Percentiles rank a stretch among this genome's conserved stretches.
phyloP scores from a whole-genome alignment of 2,888 invertebrate species.

The Tupiocoris notatus region DNA sequence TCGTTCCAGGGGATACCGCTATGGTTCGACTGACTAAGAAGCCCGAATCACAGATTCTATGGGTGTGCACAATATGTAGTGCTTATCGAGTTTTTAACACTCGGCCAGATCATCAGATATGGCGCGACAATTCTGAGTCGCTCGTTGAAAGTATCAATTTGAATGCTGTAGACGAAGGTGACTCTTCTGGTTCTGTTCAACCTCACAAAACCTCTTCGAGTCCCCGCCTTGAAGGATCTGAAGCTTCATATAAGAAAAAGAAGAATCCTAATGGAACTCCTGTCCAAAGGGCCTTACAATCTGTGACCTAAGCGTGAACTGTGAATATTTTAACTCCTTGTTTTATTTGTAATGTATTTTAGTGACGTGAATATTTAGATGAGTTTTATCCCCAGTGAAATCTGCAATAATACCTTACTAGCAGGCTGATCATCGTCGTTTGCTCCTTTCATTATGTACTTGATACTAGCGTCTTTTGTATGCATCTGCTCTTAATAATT shows the following conservation, averaged over 20 bases:
- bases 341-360: no score
- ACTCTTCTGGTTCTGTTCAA: not conserved
- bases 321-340: no score
- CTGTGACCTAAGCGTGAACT: no score
- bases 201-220: not conserved
- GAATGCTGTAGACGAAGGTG: not conserved
- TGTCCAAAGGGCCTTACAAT: no score
- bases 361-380: no score
- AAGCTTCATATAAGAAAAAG: not conserved
- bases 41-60: constrained; percentile 56
- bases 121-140: constrained; percentile 59
- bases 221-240: not conserved
- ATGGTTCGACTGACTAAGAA: constrained; percentile 58
- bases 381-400: no score
- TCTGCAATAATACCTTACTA: no score
- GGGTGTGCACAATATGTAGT: constrained; percentile 57
- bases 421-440: no score
- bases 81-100: constrained; percentile 54
- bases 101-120: constrained; percentile 56
- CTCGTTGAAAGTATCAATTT: constrained; percentile 54
- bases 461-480: no score
- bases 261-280: no score
- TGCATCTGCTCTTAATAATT: no score
- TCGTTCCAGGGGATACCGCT: constrained; percentile 59
- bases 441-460: no score